Conservation (phyloP, 1,140 invertebrate species). For the Caenorhabditis inopinata region DNA sequence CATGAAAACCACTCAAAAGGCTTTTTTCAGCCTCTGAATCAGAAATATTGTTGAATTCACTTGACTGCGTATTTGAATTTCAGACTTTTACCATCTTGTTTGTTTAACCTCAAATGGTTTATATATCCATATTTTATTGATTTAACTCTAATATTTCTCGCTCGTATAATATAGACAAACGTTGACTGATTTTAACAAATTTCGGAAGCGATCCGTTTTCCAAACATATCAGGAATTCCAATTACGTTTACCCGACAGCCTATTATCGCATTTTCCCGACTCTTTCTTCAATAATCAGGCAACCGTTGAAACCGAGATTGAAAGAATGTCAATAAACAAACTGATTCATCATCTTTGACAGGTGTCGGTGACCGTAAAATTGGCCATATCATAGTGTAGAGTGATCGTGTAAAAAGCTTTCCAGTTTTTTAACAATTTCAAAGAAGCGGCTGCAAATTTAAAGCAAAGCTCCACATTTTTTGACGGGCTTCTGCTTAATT, state of each 20-base stretch:
- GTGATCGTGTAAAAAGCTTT: background rate
- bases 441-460: no score
- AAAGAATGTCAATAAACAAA: slow-evolving; percentile 23
- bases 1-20: no score
- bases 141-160: no score
- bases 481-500: no score
- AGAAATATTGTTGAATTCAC: no score
- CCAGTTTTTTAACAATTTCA: background rate
- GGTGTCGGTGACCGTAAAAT: slow-evolving; percentile 27
- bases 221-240: slow-evolving; percentile 1
- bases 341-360: slow-evolving; percentile 28
- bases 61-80: no score
- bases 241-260: background rate
- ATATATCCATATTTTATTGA: no score
- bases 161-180: no score
- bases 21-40: no score
- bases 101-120: no score
- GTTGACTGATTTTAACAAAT: background rate
- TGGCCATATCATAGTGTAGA: background rate
- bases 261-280: background rate
- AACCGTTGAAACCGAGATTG: background rate
- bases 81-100: no score
- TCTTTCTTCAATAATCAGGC: background rate
- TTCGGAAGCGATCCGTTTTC: slow-evolving; percentile 14
- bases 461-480: no score